Conservation (phyloP, 2,113 vertebrate species). For the Asarcornis scutulata region DNA sequence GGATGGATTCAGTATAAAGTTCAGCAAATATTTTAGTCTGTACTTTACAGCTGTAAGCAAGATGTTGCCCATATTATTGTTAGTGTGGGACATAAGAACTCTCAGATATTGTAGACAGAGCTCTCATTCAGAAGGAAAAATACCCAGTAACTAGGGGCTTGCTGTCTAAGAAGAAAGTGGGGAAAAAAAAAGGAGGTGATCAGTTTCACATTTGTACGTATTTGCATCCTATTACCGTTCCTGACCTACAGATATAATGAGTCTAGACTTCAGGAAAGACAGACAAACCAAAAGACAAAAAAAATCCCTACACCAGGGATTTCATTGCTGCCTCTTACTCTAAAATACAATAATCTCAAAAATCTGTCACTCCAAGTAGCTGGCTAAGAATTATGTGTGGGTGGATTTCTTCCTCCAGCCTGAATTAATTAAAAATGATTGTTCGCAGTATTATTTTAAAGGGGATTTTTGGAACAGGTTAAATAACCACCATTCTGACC, state of each 20-base stretch:
- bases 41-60: not conserved
- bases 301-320: not conserved
- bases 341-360: constrained; percentile 33
- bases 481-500: constrained; percentile 18
- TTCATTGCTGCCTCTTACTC: not conserved
- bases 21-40: not conserved
- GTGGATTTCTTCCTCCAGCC: constrained; percentile 62
- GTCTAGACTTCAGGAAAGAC: not conserved
- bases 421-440: constrained; percentile 62
- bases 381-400: constrained; percentile 68
- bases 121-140: not conserved
- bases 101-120: not conserved
- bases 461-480: constrained; percentile 10
- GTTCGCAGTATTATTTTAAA: constrained; percentile 48
- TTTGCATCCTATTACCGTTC: not conserved
- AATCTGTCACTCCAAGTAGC: constrained; percentile 47
- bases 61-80: not conserved
- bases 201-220: not conserved
- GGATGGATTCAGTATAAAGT: not conserved
- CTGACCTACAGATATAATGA: not conserved
- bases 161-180: not conserved
- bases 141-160: not conserved
- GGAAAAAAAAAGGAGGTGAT: not conserved
- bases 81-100: not conserved
- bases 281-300: not conserved